phyloP scores from a whole-genome alignment of 2,113 vertebrate species.

The Cervus canadensis region DNA sequence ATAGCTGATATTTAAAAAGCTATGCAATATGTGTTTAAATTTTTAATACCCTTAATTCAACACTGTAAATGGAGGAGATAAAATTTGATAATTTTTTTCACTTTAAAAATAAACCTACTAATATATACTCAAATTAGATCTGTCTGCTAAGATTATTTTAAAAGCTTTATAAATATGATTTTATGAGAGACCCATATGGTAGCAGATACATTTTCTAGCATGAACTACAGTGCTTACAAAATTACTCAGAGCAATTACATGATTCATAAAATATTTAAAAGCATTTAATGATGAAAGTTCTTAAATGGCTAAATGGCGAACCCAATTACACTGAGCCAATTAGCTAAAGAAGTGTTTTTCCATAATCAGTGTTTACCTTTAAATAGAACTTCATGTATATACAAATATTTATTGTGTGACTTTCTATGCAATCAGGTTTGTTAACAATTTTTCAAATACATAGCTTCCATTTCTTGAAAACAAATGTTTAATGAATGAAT shows the following conservation, averaged over 20 bases:
- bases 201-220: background rate
- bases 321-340: constrained; percentile 1
- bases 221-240: background rate
- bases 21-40: background rate
- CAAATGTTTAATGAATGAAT: background rate
- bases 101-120: background rate
- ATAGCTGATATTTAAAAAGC: background rate
- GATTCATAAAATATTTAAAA: constrained; percentile 53
- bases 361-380: constrained; percentile 33
- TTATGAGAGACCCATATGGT: background rate
- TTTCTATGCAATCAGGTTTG: background rate
- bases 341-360: constrained; percentile 16
- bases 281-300: constrained; percentile 3
- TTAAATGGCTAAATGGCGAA: background rate
- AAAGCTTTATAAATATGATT: background rate
- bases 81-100: background rate
- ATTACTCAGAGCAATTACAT: constrained; percentile 29
- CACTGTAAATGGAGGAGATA: background rate
- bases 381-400: background rate
- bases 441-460: background rate
- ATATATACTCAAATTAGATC: background rate
- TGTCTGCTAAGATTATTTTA: background rate
- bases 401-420: background rate
- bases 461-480: background rate
- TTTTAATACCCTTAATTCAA: background rate